Conservation (phyloP, 2,797 vertebrate genomes). For the Numenius phaeopus region DNA sequence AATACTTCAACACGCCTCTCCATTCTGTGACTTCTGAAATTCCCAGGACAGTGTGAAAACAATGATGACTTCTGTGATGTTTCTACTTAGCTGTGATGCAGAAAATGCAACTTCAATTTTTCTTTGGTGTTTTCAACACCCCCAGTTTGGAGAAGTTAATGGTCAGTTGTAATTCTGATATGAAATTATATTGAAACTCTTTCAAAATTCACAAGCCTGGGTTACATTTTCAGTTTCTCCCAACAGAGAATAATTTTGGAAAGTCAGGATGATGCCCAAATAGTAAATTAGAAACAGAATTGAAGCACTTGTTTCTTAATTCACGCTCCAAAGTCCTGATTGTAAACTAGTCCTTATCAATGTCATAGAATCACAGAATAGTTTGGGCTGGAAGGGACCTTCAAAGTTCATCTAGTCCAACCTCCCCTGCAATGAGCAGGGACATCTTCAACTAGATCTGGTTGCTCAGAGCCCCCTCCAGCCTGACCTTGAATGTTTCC, state of each 20-base stretch:
- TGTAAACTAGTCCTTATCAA: background rate
- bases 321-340: background rate
- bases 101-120: background rate
- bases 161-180: background rate
- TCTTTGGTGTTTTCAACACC: background rate
- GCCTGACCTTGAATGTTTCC: background rate
- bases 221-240: background rate
- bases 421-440: background rate
- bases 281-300: background rate
- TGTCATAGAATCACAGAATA: background rate
- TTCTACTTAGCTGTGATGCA: background rate
- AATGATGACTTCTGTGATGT: background rate
- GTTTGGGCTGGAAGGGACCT: background rate
- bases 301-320: background rate
- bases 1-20: background rate
- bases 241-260: background rate
- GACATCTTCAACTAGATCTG: background rate
- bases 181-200: background rate
- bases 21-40: background rate
- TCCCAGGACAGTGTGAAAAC: background rate
- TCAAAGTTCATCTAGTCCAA: background rate
- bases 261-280: background rate
- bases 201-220: rapidly evolving
- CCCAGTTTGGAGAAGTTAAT: background rate
- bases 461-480: background rate